Evolutionary conservation across 2,888 invertebrate species (phyloP), one percentile per base, ranked within the genome.

Genomic region (Pristionchus entomophagus): DNA sequence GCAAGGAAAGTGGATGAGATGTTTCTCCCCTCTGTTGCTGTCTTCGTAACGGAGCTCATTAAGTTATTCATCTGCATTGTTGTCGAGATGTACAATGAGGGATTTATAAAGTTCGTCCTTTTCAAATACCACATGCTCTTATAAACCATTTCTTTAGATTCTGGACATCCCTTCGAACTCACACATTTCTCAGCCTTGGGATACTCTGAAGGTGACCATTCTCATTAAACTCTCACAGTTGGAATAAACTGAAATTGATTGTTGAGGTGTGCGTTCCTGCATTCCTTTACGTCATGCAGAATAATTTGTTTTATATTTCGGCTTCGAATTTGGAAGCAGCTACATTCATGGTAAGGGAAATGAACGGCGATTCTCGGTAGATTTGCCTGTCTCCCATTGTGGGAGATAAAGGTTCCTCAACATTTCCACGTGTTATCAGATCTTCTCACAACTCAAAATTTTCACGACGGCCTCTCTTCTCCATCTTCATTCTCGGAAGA

Each of bases 311-410:
- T 12, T 99, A 98, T 94, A 95, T 99, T 26, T 98, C 99, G 1
- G 97, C 98, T 45, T 97, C 98, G 4, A 97, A 99, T 95, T 95
- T 99, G 91, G 98, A 99, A 95, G 99, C 99, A 85, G 98, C 99
- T 32, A 99, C 99, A 62, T 97, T 98, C 95, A 99, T 99, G 96
- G 97, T 96, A 95, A 62, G 62, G n/a, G n/a, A n/a, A n/a, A n/a
- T n/a, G n/a, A n/a, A n/a, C n/a, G n/a, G n/a, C n/a, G n/a, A n/a
- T n/a, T n/a, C n/a, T n/a, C n/a, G n/a, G n/a, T n/a, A n/a, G n/a
- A n/a, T n/a, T n/a, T n/a, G n/a, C n/a, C n/a, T n/a, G n/a, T n/a
- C n/a, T n/a, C n/a, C n/a, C n/a, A n/a, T n/a, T n/a, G n/a, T n/a
- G n/a, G n/a, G n/a, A n/a, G n/a, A n/a, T n/a, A n/a, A n/a, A n/a